These are phyloP conservation scores for Pectinophora gossypiella DNA, from an alignment of 1,140 invertebrate species.

Conservation along the genomic window DNA sequence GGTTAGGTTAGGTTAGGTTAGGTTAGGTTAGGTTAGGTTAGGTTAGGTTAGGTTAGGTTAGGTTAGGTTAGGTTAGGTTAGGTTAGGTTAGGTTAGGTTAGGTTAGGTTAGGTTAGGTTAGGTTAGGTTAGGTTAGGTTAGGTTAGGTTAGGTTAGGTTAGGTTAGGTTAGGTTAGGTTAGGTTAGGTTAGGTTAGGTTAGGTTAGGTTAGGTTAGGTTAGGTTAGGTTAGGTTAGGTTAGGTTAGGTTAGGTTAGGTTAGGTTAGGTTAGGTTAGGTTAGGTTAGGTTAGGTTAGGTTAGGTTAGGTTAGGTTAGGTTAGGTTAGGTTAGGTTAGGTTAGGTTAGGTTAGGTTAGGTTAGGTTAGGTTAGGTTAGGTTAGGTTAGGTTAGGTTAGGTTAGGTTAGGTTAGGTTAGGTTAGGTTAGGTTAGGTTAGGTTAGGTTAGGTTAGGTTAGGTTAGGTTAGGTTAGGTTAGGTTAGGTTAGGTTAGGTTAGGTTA, in stretches of 20 bases:
- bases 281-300: slow-evolving; percentile 8
- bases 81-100: slow-evolving; percentile 28
- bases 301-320: slow-evolving; percentile 11
- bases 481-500: neutral
- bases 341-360: slow-evolving; percentile 21
- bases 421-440: slow-evolving; percentile 32
- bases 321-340: slow-evolving; percentile 19
- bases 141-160: slow-evolving; percentile 19
- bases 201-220: slow-evolving; percentile 22
- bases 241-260: slow-evolving; percentile 23
- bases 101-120: slow-evolving; percentile 24
- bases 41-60: slow-evolving; percentile 28
- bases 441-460: slow-evolving; percentile 40
- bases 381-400: slow-evolving; percentile 26
- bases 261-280: slow-evolving; percentile 34
- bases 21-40: slow-evolving; percentile 25
- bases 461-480: slow-evolving; percentile 44
- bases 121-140: slow-evolving; percentile 17
- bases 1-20: slow-evolving; percentile 23
- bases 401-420: slow-evolving; percentile 31
- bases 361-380: slow-evolving; percentile 15
- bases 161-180: slow-evolving; percentile 24
- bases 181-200: slow-evolving; percentile 23
- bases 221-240: slow-evolving; percentile 21
- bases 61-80: slow-evolving; percentile 32